These are phyloP conservation scores for Crambe crambe DNA, from an alignment of 37 sponge, comb jelly and placozoan species.

Conservation along the genomic window DNA sequence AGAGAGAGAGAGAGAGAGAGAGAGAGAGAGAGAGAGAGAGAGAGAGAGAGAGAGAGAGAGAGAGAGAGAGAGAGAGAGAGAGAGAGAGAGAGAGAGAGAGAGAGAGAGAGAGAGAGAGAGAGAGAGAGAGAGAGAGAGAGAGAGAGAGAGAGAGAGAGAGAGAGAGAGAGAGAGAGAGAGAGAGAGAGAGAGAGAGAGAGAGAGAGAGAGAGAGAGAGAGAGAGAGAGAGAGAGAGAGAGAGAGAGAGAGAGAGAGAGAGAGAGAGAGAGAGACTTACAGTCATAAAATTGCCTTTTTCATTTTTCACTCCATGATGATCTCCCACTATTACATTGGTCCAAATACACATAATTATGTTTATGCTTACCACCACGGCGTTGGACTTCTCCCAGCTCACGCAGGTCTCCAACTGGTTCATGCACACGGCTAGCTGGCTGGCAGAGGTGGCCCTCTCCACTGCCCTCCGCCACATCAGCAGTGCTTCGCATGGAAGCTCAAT, in stretches of 20 bases:
- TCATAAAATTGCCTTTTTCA: no score
- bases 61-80: constrained; percentile 35
- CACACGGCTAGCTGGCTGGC: constrained; percentile 87
- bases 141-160: constrained; percentile 37
- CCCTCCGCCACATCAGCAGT: constrained; percentile 66
- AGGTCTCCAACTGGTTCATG: constrained; percentile 58
- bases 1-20: constrained; percentile 27
- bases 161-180: constrained; percentile 39
- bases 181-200: constrained; percentile 38
- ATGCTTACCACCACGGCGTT: constrained; percentile 83
- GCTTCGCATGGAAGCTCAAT: constrained; percentile 19
- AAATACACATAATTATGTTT: neutral
- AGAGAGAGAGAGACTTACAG: constrained; percentile 42
- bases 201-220: constrained; percentile 38
- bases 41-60: constrained; percentile 39
- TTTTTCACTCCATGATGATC: no score
- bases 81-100: constrained; percentile 33
- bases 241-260: constrained; percentile 38
- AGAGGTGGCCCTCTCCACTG: constrained; percentile 66
- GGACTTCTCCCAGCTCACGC: constrained; percentile 94
- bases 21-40: constrained; percentile 33
- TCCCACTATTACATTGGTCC: no score
- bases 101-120: constrained; percentile 43
- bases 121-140: constrained; percentile 50
- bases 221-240: constrained; percentile 48